These are phyloP conservation scores for Diloba caeruleocephala DNA, from an alignment of 2,888 invertebrate species.

Conservation along the genomic window DNA sequence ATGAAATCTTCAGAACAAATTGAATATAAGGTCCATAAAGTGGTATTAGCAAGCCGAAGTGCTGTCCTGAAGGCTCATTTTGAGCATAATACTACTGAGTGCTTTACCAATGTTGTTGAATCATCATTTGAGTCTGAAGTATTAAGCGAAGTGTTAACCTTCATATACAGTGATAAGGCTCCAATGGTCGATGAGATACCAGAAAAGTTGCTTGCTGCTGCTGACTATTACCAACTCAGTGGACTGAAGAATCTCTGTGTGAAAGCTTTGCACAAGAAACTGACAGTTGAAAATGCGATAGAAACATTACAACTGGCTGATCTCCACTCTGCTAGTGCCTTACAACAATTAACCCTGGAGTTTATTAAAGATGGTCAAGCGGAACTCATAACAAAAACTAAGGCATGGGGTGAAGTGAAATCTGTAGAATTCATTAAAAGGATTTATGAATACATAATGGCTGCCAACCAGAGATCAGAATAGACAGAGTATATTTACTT, in stretches of 20 bases:
- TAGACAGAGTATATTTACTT: too few species aligned
- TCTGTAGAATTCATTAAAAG: conserved; percentile 80
- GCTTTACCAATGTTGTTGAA: conserved; percentile 77
- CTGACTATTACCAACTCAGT: conserved; percentile 81
- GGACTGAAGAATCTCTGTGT: conserved; percentile 81
- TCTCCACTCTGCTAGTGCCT: conserved; percentile 76
- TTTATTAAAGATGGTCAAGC: conserved; percentile 85
- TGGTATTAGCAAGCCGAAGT: conserved; percentile 81
- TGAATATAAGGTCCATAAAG: conserved; percentile 83
- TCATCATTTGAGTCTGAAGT: conserved; percentile 80
- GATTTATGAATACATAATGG: conserved; percentile 82
- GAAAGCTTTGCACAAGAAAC: conserved; percentile 79
- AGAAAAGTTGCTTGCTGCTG: conserved; percentile 79
- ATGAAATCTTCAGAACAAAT: conserved; percentile 79
- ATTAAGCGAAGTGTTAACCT: conserved; percentile 77
- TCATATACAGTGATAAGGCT: conserved; percentile 83
- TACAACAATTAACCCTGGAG: conserved; percentile 77
- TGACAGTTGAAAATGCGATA: conserved; percentile 84
- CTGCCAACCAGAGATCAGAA: too few species aligned
- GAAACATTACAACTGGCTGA: conserved; percentile 82
- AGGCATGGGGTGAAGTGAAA: conserved; percentile 79
- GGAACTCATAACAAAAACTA: conserved; percentile 79
- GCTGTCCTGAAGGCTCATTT: conserved; percentile 82
- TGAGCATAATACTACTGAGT: conserved; percentile 82
- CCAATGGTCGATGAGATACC: conserved; percentile 82